Conservation (phyloP, 1,140 invertebrate genomes). For the Aplysia californica region DNA sequence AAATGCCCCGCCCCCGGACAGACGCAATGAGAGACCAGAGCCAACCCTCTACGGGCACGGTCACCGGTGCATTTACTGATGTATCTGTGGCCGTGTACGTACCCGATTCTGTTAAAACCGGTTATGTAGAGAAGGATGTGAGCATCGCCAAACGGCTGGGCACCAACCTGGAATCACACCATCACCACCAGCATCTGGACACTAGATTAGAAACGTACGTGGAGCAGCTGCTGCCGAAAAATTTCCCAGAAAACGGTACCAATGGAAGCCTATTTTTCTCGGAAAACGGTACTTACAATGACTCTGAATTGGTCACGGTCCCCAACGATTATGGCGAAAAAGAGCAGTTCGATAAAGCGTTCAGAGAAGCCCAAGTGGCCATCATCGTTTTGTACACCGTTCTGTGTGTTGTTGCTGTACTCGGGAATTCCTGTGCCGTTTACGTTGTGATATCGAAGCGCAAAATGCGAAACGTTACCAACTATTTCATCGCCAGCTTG, state of each 20-base stretch:
- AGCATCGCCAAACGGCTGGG: not conserved
- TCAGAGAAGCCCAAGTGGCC: conserved; percentile 42
- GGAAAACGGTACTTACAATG: not conserved
- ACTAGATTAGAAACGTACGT: too few relatives aligned
- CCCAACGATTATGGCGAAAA: not conserved
- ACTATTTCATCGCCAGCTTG: conserved; percentile 95
- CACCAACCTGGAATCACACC: not conserved
- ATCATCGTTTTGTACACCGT: conserved; percentile 58
- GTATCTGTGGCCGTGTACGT: too few relatives aligned
- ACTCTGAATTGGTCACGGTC: too few relatives aligned
- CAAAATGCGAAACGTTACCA: conserved; percentile 93
- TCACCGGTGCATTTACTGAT: too few relatives aligned
- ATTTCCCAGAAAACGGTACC: not conserved
- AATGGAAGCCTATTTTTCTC: not conserved
- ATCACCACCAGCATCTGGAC: too few relatives aligned
- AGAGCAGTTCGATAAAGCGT: conserved; percentile 26
- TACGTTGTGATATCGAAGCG: conserved; percentile 83
- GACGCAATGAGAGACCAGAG: too few relatives aligned
- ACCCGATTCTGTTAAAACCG: too few relatives aligned
- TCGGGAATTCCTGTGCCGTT: conserved; percentile 92
- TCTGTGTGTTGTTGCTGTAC: conserved; percentile 67
- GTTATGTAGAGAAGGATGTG: too few relatives aligned
- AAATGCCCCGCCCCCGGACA: too few relatives aligned
- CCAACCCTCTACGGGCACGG: too few relatives aligned
- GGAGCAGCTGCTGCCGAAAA: not conserved